phyloP scores from a whole-genome alignment of 2,888 invertebrate species.

The Diachrysia chrysitis region DNA sequence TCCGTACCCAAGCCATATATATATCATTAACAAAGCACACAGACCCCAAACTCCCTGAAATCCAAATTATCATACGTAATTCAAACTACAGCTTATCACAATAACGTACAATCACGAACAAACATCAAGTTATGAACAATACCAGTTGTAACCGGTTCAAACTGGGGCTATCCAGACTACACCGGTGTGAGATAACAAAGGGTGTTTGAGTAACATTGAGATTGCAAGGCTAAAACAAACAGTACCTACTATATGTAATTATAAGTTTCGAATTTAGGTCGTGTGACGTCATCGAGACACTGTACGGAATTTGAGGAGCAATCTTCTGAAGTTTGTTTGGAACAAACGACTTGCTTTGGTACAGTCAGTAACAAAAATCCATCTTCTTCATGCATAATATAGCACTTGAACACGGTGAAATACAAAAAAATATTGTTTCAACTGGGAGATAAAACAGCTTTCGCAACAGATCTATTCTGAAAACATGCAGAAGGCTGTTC shows the following conservation, averaged over 20 bases:
- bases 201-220: conserved; percentile 57
- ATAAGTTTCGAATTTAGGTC: conserved; percentile 40
- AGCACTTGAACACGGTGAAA: too few relatives aligned
- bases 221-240: conserved; percentile 50
- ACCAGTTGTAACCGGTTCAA: conserved; percentile 50
- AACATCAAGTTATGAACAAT: conserved; percentile 57
- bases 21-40: conserved; percentile 53
- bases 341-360: conserved; percentile 3
- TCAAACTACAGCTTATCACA: conserved; percentile 60
- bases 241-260: conserved; percentile 45
- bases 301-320: conserved; percentile 13
- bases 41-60: conserved; percentile 49
- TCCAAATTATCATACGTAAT: conserved; percentile 62
- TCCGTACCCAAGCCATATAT: conserved; percentile 19
- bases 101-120: conserved; percentile 58
- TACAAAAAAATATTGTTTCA: too few relatives aligned
- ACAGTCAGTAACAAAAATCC: too few relatives aligned
- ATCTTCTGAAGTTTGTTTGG: conserved; percentile 1
- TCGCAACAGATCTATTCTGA: too few relatives aligned
- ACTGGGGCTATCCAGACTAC: conserved; percentile 55
- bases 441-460: too few relatives aligned
- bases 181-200: conserved; percentile 61
- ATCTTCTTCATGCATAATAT: too few relatives aligned
- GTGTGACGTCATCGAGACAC: conserved; percentile 21
- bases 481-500: too few relatives aligned